Evolutionary conservation across 2,888 invertebrate genomes (phyloP).

Genomic region (Agriopis leucophaearia): DNA sequence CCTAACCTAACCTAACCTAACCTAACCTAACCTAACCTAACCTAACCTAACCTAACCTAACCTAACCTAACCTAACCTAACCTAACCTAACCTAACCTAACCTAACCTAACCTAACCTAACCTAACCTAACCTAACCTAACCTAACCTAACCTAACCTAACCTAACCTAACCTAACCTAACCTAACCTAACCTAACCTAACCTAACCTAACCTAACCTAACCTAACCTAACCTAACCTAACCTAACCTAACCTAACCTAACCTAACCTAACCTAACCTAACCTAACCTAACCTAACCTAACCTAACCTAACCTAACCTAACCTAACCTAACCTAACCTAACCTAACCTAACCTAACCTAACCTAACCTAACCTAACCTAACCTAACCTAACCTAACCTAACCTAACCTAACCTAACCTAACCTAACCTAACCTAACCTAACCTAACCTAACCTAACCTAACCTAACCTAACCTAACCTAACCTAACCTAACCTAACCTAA

Average conservation of each 20-base stretch:
- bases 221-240: constrained; percentile 11
- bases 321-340: constrained; percentile 10
- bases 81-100: constrained; percentile 41
- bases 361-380: constrained; percentile 11
- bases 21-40: constrained; percentile 12
- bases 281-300: constrained; percentile 10
- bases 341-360: constrained; percentile 12
- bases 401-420: constrained; percentile 11
- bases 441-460: constrained; percentile 46
- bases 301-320: constrained; percentile 10
- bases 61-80: constrained; percentile 13
- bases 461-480: constrained; percentile 52
- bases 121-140: constrained; percentile 12
- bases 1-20: constrained; percentile 26
- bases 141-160: constrained; percentile 13
- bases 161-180: constrained; percentile 13
- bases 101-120: constrained; percentile 29
- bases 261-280: constrained; percentile 10
- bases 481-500: constrained; percentile 51
- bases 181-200: constrained; percentile 32
- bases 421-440: constrained; percentile 35
- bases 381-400: constrained; percentile 13
- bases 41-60: constrained; percentile 13
- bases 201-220: constrained; percentile 12
- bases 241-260: constrained; percentile 9